Evolutionary conservation across 1,140 invertebrate genomes (phyloP), one percentile per base, ranked within the genome.

Genomic region (Solenopsis invicta): DNA sequence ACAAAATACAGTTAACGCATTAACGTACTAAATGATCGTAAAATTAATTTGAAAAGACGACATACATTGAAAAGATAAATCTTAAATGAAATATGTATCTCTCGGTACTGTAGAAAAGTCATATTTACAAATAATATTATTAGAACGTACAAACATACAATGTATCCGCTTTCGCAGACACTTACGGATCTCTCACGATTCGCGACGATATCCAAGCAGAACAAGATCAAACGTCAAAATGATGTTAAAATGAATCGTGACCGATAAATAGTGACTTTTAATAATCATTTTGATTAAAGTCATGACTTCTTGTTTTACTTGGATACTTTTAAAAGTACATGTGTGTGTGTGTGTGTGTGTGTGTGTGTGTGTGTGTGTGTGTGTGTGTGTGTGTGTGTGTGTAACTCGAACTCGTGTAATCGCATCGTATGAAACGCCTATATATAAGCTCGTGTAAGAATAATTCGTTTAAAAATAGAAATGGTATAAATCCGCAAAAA

Each of bases 391-490:
- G 16, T 34, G 8, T 61, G 64, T 41, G 4, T 34, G 16, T 81
- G 9, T 69, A 54, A 67, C 5, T 78, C 45, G 29, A 71, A 71
- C 29, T 81, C 64, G 48, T 66, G 34, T 80, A 67, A 80, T 69
- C 84, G 82, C 88, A 86, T 62, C 67, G 59, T 82, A 45, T 56
- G 37, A 86, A 89, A 77, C 88, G 54, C 64, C 48, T 89, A 74
- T 82, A 74, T 82, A 50, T 85, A 89, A 92, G 85, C 90, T 92
- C 89, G 61, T 67, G 89, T 84, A 87, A 88, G 87, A 87, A 89
- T 34, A 69, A 52, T 10, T 69, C 41, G 13, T 41, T 69, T 69
- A 69, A 69, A 69, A 69, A 69, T 48, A 69, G 41, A 69, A 48
- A 37, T 62, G 34, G 24, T 87, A 66, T 80, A 69, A 88, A 91